Percentiles rank a stretch among this genome's conserved stretches.
Evolutionary conservation across 2,797 vertebrate species (phyloP).

Genomic region (Gastrophryne carolinensis): DNA sequence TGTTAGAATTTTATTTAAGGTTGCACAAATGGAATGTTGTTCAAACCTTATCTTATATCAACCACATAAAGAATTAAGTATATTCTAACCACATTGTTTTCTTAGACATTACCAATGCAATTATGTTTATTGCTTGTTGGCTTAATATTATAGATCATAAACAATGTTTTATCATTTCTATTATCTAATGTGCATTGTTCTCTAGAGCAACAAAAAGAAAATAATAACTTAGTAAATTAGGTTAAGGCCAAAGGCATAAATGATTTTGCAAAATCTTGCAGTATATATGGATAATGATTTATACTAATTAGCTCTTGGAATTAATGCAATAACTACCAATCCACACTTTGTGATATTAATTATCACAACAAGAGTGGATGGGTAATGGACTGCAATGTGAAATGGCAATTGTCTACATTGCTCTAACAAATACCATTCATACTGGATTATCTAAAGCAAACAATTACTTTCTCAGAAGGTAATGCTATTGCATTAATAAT

Average conservation of each 20-base stretch:
- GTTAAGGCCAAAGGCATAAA: slow-evolving; percentile 1
- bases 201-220: slow-evolving; percentile 16
- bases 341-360: slow-evolving; percentile 47
- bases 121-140: too few relatives aligned
- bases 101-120: slow-evolving; percentile 2
- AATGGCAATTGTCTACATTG: slow-evolving; percentile 38
- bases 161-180: slow-evolving; percentile 32
- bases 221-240: slow-evolving; percentile 43
- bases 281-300: slow-evolving; percentile 9
- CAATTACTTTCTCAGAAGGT: slow-evolving; percentile 32
- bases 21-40: too few relatives aligned
- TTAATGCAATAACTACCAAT: slow-evolving; percentile 25
- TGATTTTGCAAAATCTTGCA: slow-evolving; percentile 27
- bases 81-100: too few relatives aligned
- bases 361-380: slow-evolving; percentile 39
- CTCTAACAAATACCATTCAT: slow-evolving; percentile 36
- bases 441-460: slow-evolving; percentile 27
- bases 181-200: slow-evolving; percentile 31
- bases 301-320: slow-evolving; percentile 30
- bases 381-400: slow-evolving; percentile 45
- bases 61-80: too few relatives aligned
- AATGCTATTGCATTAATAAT: slow-evolving; percentile 26
- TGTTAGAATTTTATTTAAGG: too few relatives aligned
- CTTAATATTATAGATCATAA: neutral
- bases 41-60: too few relatives aligned